Base-by-base conservation (phyloP, 2,888 invertebrate species). In the Drosophila fungiperda region DNA sequence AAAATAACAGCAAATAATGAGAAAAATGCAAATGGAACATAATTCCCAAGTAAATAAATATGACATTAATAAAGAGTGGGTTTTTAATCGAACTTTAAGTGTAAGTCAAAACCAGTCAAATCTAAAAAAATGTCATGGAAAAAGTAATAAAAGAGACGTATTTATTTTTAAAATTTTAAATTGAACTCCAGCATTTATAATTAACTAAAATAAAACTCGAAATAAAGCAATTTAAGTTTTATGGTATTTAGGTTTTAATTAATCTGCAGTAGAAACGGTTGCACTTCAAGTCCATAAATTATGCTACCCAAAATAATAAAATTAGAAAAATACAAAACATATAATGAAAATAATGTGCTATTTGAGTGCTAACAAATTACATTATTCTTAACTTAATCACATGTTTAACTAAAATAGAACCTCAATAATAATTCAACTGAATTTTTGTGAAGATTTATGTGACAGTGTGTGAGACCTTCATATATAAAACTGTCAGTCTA, bases 361-460 rank as follows among this genome's bases (percentile, higher is more conserved):
- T 45, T 15, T 23, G 45, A 23, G 45, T 15, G 23, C 5, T n/a
- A 11, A 35, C 26, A 63, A 45, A 35, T 63, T 11, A 58, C 23
- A 29, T 11, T 4, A 23, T 8, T 23, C 23, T 45, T 3, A 35
- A 20, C 45, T 55, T 20, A 26, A 45, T 15, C 42, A 9, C 15
- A 33, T 35, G 29, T 35, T 12, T 23, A 32, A 11, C 7, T 12
- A 23, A 23, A 23, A 36, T 15, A 20, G n/a, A 11, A 6, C 0
- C 48, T 29, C 29, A 32, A 20, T 20, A 61, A 40, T 49, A 49
- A 49, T 53, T 20, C 53, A 71, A 11, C 61, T 49, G 53, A n/a
- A 15, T 63, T 20, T 52, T 20, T 15, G n/a, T 20, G 7, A 58
- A 58, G 78, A 76, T 76, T 76, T 78, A 76, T 76, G 78, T 26